Base-by-base conservation (phyloP, 2,113 vertebrate genomes). In the Gadus chalcogrammus region DNA sequence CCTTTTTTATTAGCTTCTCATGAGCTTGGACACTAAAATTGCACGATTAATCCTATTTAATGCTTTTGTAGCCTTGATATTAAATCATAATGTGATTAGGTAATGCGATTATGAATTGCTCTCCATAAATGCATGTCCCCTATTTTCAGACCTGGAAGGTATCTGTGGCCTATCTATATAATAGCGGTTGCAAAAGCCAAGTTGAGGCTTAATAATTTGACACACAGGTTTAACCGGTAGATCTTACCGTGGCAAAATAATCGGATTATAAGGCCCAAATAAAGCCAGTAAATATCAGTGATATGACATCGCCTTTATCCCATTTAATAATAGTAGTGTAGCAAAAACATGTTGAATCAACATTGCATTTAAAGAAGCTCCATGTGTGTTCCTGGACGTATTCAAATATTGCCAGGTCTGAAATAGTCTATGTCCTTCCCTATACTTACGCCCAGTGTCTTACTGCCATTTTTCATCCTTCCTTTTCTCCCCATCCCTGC, bases 251-350 rank as follows among this genome's bases (percentile, higher is more conserved):
- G 80, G 72, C 80, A 78, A 75, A 84, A 80, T 87, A 84, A 89
- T 86, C 81, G 85, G 82, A 89, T 89, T 85, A 89, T 65, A 79
- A 82, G 42, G 77, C 79, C 75, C 77, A 80, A 76, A 84, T 78
- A 79, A 78, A 85, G 68, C 68, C 76, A 35, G 65, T 65, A 68
- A 69, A 71, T 81, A 82, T 82, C 76, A 74, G 81, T 70, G 18
- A 70, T 73, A n/a, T 65, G 79, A 74, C 78, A 68, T 53, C 27
- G 60, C 60, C 61, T 42, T 55, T 74, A 38, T 76, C 84, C 79
- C 79, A 82, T 74, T 76, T 74, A 58, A 86, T 68, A 81, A 80
- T 83, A 84, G 79, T 80, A 52, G 20, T 65, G 63, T 35, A 35
- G 64, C 64, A 18, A 8, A 15, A 55, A 15, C 28, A 69, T 73